Conservation (phyloP, 2,797 vertebrate species). For the Mus caroli region DNA sequence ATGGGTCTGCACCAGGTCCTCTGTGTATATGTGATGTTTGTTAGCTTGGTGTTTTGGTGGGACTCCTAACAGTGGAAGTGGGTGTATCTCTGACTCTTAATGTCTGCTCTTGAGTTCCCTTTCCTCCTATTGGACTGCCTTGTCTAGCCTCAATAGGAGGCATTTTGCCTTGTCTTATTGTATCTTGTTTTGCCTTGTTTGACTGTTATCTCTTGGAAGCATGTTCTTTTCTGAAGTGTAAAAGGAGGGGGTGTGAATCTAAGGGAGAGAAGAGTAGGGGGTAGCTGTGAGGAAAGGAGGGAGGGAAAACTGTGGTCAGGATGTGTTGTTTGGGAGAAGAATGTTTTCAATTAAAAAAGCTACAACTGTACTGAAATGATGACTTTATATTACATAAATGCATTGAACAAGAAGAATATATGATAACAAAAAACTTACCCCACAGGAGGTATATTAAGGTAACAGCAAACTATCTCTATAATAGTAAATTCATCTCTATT, state of each 20-base stretch:
- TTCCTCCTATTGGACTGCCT: neutral
- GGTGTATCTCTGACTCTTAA: neutral
- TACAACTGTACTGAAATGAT: conserved; percentile 22
- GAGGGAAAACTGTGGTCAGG: neutral
- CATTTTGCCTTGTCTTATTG: neutral
- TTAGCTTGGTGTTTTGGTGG: neutral
- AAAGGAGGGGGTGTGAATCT: neutral
- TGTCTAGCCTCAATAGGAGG: neutral
- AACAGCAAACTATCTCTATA: neutral
- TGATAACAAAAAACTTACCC: neutral
- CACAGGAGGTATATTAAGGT: neutral
- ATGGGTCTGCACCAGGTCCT: neutral
- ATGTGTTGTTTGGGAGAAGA: neutral
- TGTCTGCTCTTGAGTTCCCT: neutral
- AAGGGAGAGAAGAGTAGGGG: neutral
- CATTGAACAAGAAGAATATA: neutral
- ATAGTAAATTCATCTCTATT: conserved; percentile 52
- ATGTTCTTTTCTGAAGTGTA: neutral
- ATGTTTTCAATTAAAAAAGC: neutral
- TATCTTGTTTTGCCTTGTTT: neutral
- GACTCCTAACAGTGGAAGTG: neutral
- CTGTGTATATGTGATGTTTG: neutral
- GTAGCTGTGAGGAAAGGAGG: neutral
- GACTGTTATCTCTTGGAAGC: neutral
- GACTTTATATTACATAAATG: conserved; percentile 15